Base-by-base conservation (phyloP, 2,797 vertebrate species). In the Gambelia wislizenii region DNA sequence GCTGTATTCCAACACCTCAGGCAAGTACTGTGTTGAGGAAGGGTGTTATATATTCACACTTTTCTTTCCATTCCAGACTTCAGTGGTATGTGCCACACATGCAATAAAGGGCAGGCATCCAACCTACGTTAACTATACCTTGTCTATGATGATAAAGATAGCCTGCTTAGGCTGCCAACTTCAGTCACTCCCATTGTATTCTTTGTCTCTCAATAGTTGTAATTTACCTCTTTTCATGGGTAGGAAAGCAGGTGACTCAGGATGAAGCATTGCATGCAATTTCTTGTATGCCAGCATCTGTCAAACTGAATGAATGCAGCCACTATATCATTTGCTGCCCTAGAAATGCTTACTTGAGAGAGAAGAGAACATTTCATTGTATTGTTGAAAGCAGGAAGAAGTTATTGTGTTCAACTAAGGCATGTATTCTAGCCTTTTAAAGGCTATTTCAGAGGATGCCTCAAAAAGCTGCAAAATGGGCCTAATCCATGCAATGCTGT, bases 321-420 rank as follows among this genome's bases (percentile, higher is more conserved):
- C 49, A n/a, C 18, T 49, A 39, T 92, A 90, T 87, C 0, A 79
- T 88, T 89, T 91, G 54, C 81, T 82, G n/a, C 20, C 91, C 56
- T 83, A 86, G 47, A 91, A 87, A 22, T 88, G 44, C 67, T 87
- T 91, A 0, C 76, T 89, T 87, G 30, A 76, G 72, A 90, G 88
- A 90, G 27, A 52, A 86, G 47, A 4, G 61, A 47, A 18, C 64
- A 74, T 84, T 75, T 91, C 72, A 84, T 18, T 47, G 85, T 72
- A 81, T 83, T 44, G 27, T 87, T 85, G 75, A 42, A 83, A 83
- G 78, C 54, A 78, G 85, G 14, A 7, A 5, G 47, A 72, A 83
- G 69, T 22, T 4, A 25, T 39, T 67, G 13, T 33, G 49, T 80
- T 69, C 52, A 86, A 42, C 14, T 72, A 3, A 64, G 9, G 39